These are phyloP conservation scores for Siderastrea radians DNA, from an alignment of 92 coral and sea anemone species.

Conservation along the genomic window DNA sequence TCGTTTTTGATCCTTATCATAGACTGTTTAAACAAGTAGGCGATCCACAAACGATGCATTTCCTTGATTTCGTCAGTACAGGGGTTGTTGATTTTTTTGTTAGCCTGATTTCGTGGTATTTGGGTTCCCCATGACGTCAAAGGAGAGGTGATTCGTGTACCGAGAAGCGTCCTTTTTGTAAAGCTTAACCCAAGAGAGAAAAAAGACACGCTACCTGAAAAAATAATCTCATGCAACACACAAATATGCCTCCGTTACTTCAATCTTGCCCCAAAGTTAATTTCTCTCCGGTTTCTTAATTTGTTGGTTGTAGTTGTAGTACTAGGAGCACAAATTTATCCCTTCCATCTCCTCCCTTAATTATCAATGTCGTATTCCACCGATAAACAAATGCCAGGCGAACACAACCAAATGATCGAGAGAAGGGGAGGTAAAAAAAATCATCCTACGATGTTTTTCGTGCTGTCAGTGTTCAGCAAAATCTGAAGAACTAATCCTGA, in stretches of 20 bases:
- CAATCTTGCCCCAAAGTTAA: not conserved
- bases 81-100: not conserved
- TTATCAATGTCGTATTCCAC: not conserved
- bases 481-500: too few species aligned
- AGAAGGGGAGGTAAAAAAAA: too few species aligned
- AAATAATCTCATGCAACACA: not conserved
- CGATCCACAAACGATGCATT: not conserved
- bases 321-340: not conserved
- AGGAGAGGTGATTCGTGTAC: conserved; percentile 16
- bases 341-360: not conserved
- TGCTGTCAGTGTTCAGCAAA: too few species aligned
- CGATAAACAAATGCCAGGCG: too few species aligned
- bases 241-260: not conserved
- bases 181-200: too few species aligned
- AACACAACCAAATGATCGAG: too few species aligned
- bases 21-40: not conserved
- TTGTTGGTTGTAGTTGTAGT: not conserved
- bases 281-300: not conserved
- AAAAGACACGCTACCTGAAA: conserved; percentile 34
- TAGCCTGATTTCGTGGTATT: conserved; percentile 39
- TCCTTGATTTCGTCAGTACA: conserved; percentile 4
- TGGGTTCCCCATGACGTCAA: conserved; percentile 36
- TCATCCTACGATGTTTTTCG: too few species aligned
- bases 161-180: not conserved
- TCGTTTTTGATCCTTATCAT: too few species aligned